Evolutionary conservation across 1,140 invertebrate species (phyloP).

Genomic region (Brachionus paranguensis): DNA sequence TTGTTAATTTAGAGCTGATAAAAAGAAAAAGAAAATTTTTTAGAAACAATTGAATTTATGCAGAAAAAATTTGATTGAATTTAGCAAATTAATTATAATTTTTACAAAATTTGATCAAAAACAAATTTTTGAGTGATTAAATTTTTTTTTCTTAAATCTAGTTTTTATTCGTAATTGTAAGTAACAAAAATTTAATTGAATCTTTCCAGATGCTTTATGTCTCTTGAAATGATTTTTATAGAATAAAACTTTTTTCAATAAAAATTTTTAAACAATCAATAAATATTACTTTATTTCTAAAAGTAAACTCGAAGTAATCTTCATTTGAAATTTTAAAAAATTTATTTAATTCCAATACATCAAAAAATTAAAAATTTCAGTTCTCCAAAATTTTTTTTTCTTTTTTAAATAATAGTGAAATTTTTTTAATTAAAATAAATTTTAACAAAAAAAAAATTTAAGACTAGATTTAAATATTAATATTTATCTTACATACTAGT

Average conservation of each 20-base stretch:
- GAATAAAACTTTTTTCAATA: background rate
- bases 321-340: too few relatives aligned
- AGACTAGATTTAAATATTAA: background rate
- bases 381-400: background rate
- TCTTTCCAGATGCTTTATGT: background rate
- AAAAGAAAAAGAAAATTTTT: slow-evolving; percentile 33
- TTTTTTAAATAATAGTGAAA: background rate
- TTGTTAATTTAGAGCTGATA: slow-evolving; percentile 3
- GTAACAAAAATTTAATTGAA: background rate
- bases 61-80: background rate
- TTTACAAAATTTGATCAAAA: background rate
- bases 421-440: background rate
- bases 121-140: background rate
- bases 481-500: background rate
- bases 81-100: background rate
- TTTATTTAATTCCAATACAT: too few relatives aligned
- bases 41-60: background rate
- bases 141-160: background rate
- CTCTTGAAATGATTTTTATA: background rate
- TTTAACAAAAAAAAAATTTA: background rate
- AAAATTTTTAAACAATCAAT: background rate
- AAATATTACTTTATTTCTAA: background rate
- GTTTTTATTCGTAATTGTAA: background rate
- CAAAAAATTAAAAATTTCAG: too few relatives aligned
- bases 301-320: background rate